Base-by-base conservation (phyloP, 1,140 invertebrate species). In the Parasteatoda tepidariorum region DNA sequence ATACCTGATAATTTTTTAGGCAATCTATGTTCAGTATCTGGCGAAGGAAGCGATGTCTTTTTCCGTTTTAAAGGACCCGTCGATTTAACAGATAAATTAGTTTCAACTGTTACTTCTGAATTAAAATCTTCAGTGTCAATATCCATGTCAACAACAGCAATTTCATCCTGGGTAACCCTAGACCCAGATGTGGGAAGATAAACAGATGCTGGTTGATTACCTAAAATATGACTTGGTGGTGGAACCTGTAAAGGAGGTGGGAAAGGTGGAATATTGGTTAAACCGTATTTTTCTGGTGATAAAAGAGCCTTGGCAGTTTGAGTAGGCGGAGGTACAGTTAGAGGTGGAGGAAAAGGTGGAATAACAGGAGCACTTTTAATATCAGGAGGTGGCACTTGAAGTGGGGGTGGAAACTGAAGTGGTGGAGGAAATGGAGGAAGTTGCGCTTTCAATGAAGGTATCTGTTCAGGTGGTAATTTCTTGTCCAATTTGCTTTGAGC, bases 71-170 rank as follows among this genome's bases (percentile, higher is more conserved):
- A n/a, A n/a, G n/a, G n/a, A n/a, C n/a, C n/a, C n/a, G n/a, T n/a
- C n/a, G n/a, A n/a, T n/a, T n/a, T n/a, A n/a, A n/a, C n/a, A n/a
- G n/a, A n/a, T n/a, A n/a, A n/a, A n/a, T n/a, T n/a, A n/a, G n/a
- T n/a, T n/a, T n/a, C n/a, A n/a, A n/a, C n/a, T n/a, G n/a, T n/a
- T n/a, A n/a, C n/a, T n/a, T n/a, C n/a, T n/a, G n/a, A n/a, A n/a
- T n/a, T n/a, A n/a, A 30, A 34, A 9, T n/a, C 24, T 33, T 18
- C 67, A 54, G 5, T 28, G 5, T 75, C 57, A 30, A 33, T 24
- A 61, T 75, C 71, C 71, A 75, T 75, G 18, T 75, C 71, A 33
- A 61, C 28, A 22, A 41, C 30, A 59, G 6, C 54, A 75, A 22
- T 24, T 31, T 34, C 22, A 61, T 48, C 1, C 3, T 61, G 9